Percentiles rank a stretch among this genome's conserved stretches.
phyloP scores from a whole-genome alignment of 2,888 invertebrate species.

The Theretra japonica region DNA sequence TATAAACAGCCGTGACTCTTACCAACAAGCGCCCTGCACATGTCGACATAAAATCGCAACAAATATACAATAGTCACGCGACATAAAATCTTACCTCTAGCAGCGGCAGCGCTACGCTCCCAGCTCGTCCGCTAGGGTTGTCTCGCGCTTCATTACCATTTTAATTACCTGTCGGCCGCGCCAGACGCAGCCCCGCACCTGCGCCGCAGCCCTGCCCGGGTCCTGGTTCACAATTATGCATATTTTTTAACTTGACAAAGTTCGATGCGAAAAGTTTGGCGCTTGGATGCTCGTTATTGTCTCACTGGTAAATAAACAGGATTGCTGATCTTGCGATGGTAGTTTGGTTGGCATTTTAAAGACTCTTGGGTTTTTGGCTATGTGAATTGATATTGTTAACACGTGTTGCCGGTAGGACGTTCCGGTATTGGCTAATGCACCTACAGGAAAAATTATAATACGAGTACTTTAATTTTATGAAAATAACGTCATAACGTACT shows the following conservation, averaged over 20 bases:
- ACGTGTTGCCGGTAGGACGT: too few relatives aligned
- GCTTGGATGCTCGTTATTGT: constrained; percentile 5
- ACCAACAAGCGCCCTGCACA: too few relatives aligned
- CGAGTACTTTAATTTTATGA: too few relatives aligned
- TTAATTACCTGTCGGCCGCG: constrained; percentile 75
- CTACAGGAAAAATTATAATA: too few relatives aligned
- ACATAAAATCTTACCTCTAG: constrained; percentile 8
- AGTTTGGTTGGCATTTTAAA: background rate
- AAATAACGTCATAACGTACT: too few relatives aligned
- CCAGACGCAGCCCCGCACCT: constrained; percentile 57
- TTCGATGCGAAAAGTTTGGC: background rate
- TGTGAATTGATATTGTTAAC: background rate
- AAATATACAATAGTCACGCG: background rate
- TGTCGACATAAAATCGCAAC: background rate
- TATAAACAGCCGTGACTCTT: too few relatives aligned
- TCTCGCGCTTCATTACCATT: constrained; percentile 74
- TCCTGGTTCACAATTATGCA: constrained; percentile 58
- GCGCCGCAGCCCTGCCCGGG: constrained; percentile 46
- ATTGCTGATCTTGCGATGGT: background rate
- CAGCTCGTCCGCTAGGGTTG: constrained; percentile 40
- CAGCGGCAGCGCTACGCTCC: constrained; percentile 32
- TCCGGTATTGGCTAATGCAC: too few relatives aligned
- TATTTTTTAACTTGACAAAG: constrained; percentile 48
- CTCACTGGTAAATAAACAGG: background rate
- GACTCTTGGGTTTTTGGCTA: background rate